Evolutionary conservation across 2,113 vertebrate genomes (phyloP), one percentile per base, ranked within the genome.

Genomic region (Mesocricetus auratus): DNA sequence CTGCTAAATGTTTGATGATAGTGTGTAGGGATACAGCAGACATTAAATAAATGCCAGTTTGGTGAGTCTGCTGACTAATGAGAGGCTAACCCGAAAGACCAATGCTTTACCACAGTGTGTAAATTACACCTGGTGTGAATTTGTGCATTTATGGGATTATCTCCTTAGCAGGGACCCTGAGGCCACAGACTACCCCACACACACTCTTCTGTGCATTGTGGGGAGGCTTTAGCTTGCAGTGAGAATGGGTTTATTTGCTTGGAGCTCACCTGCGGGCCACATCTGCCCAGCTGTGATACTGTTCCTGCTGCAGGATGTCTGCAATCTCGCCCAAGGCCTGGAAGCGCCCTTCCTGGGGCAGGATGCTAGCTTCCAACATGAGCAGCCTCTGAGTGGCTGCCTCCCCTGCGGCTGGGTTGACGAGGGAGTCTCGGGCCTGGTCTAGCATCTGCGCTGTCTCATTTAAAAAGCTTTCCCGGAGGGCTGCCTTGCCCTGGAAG

Each of bases 341-440:
- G 97, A 99, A 99, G 26, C 99, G 99, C 11, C 99, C 99, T 88
- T 98, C 99, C 71, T 98, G 98, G 96, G 99, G 98, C n/a, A 99
- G 95, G 5, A 99, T 98, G 71, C 99, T 98, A 0, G 99, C 98
- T 69, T 98, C 98, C 62, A 99, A 98, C 17, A 99, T 99, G 97
- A 99, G 98, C 95, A 99, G 98, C 89, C 98, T 99, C n/a, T 97
- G 98, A 31, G 98, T 97, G 64, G 96, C 94, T 0, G 98, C 99
- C 83, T 99, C 98, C 75, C 98, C 97, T 22, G 98, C 98, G 87
- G 98, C 98, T 26, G 96, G 92, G 0, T 95, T 98, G 69, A 97
- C 97, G 1, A 98, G 98, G 1, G 96, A 97, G 90, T 98, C 91
- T 66, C 99, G 97, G 74, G 99, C 98, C 56, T 98, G 98, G 50